Conservation (phyloP, 1,140 invertebrate species). For the Platorchestia sp. region DNA sequence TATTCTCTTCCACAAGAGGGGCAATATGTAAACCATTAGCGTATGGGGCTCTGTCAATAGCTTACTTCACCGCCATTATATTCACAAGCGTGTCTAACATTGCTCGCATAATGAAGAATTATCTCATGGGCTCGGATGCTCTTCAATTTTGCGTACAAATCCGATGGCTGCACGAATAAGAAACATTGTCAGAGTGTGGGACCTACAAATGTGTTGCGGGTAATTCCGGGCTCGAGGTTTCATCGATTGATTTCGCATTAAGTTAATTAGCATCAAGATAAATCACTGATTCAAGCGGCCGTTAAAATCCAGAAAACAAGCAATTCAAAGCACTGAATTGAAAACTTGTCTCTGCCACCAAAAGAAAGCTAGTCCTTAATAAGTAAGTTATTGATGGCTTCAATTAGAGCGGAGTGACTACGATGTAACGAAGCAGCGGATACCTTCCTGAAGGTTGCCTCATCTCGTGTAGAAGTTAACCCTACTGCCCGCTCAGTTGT, state of each 20-base stretch:
- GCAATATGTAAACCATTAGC: constrained; percentile 52
- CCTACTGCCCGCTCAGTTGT: constrained; percentile 43
- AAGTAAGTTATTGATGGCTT: background rate
- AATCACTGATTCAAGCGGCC: no score
- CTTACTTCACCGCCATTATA: background rate
- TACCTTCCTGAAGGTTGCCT: constrained; percentile 6
- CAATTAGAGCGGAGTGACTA: constrained; percentile 8
- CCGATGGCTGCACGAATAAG: background rate
- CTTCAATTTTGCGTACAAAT: background rate
- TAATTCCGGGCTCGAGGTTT: background rate
- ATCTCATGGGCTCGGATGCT: background rate
- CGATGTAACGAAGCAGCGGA: constrained; percentile 32
- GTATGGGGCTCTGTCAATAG: background rate
- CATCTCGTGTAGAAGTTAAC: constrained; percentile 44
- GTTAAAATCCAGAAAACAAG: no score
- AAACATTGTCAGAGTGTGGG: no score
- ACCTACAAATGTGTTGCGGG: background rate
- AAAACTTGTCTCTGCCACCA: background rate
- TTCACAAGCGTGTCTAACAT: background rate
- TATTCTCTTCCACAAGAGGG: constrained; percentile 32
- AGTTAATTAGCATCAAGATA: no score
- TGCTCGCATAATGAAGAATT: background rate
- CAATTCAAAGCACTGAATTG: no score
- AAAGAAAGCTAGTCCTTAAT: background rate
- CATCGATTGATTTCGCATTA: no score